These are phyloP conservation scores for Amphiura filiformis DNA, from an alignment of 35 echinoderm and acorn worm genomes.

Conservation along the genomic window DNA sequence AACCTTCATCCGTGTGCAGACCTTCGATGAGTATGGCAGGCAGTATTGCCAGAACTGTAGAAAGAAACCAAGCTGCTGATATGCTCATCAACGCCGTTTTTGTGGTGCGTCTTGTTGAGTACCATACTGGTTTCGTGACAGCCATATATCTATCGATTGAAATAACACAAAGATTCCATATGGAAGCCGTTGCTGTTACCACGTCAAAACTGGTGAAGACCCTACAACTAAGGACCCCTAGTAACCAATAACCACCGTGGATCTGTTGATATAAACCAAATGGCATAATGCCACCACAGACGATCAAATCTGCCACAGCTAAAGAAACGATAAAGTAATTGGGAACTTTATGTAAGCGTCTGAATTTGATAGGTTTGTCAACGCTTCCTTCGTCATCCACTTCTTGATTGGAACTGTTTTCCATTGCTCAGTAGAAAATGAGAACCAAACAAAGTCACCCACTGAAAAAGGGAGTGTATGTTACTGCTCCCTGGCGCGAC, in stretches of 20 bases:
- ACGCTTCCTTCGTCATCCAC: too few relatives aligned
- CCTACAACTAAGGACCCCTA: constrained; percentile 55
- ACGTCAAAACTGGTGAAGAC: constrained; percentile 73
- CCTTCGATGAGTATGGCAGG: not conserved
- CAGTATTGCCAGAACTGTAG: not conserved
- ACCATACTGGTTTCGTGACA: constrained; percentile 72
- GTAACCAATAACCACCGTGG: constrained; percentile 50
- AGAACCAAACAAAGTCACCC: too few relatives aligned
- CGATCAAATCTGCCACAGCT: constrained; percentile 68
- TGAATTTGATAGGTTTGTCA: too few relatives aligned
- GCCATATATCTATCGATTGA: constrained; percentile 77
- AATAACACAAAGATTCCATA: constrained; percentile 85
- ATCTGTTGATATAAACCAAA: constrained; percentile 73
- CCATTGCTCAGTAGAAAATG: too few relatives aligned
- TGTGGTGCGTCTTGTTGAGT: constrained; percentile 34
- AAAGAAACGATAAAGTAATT: constrained; percentile 89
- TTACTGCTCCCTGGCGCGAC: too few relatives aligned
- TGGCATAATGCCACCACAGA: constrained; percentile 66
- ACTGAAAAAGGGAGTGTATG: too few relatives aligned
- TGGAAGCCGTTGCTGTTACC: constrained; percentile 69
- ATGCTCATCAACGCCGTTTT: constrained; percentile 75
- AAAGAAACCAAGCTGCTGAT: not conserved
- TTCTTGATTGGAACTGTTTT: too few relatives aligned
- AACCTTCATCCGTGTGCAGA: not conserved
- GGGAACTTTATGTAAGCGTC: constrained; percentile 52